These are phyloP conservation scores for Saimiri boliviensis DNA, from an alignment of 2,113 vertebrate genomes.

Conservation along the genomic window DNA sequence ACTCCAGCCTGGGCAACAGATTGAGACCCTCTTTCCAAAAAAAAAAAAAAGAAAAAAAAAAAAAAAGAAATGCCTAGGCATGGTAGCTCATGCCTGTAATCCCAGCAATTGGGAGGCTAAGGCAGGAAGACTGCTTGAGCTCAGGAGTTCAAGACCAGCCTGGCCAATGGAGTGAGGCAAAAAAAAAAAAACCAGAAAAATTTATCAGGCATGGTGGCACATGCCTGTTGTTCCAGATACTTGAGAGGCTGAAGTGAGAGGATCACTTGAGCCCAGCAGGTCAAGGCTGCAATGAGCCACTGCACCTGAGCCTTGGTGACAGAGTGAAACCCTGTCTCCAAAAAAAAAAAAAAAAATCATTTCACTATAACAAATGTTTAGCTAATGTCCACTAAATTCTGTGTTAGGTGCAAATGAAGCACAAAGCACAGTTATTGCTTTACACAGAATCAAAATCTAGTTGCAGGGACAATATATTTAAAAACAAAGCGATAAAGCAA, in stretches of 20 bases:
- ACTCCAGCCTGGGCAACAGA: no score
- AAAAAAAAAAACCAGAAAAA: neutral
- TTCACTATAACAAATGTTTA: neutral
- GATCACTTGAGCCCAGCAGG: neutral
- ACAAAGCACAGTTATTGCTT: neutral
- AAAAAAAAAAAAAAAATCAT: neutral
- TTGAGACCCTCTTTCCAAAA: no score
- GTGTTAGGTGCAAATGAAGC: neutral
- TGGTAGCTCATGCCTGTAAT: neutral
- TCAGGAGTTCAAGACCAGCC: neutral
- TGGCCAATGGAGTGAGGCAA: neutral
- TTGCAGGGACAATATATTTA: neutral
- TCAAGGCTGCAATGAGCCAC: neutral
- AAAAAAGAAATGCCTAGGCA: no score
- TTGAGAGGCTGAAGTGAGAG: neutral
- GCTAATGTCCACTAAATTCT: neutral
- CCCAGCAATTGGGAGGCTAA: no score
- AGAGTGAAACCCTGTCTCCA: neutral
- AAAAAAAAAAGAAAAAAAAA: no score
- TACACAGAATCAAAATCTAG: neutral
- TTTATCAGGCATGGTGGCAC: neutral
- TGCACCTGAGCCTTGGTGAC: neutral
- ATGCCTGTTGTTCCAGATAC: neutral
- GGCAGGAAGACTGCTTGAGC: no score
- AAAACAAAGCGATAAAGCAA: neutral